These are phyloP conservation scores for Actias luna DNA, from an alignment of 2,888 invertebrate genomes.

Conservation along the genomic window DNA sequence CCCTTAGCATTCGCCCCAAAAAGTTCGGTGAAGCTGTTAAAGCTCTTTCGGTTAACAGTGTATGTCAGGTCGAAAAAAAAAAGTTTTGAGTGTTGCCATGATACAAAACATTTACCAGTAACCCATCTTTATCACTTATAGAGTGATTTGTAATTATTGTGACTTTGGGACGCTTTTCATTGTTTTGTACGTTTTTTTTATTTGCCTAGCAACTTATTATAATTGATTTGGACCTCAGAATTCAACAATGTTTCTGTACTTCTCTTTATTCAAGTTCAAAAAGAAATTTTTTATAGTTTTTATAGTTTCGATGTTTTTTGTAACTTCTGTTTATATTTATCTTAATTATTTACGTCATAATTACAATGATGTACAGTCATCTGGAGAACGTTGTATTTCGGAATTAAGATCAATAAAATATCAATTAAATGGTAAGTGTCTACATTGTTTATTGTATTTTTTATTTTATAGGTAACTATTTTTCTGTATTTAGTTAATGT, in stretches of 20 bases:
- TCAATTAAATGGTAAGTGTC: constrained; percentile 56
- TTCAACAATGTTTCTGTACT: constrained; percentile 32
- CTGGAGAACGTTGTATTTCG: constrained; percentile 57
- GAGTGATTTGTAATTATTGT: not conserved
- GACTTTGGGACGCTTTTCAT: not conserved
- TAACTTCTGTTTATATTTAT: constrained; percentile 50
- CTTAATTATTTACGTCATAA: constrained; percentile 52
- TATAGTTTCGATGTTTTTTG: constrained; percentile 36
- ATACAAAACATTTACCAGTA: too few species aligned
- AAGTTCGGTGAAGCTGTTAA: too few species aligned
- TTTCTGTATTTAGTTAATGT: too few species aligned
- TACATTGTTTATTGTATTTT: not conserved
- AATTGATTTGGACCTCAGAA: not conserved
- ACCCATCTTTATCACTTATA: too few species aligned
- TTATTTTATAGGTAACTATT: not conserved
- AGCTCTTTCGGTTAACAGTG: too few species aligned
- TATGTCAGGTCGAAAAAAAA: too few species aligned
- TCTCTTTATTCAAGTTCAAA: constrained; percentile 36
- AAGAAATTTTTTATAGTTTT: constrained; percentile 43
- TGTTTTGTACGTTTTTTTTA: too few species aligned
- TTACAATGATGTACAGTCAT: constrained; percentile 44
- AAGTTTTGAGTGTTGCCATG: too few species aligned
- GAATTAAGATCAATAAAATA: constrained; percentile 63
- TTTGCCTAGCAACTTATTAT: too few species aligned
- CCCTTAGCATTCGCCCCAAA: too few species aligned